phyloP scores from a whole-genome alignment of 2,113 vertebrate genomes.

The Coptodon bakossiorum region DNA sequence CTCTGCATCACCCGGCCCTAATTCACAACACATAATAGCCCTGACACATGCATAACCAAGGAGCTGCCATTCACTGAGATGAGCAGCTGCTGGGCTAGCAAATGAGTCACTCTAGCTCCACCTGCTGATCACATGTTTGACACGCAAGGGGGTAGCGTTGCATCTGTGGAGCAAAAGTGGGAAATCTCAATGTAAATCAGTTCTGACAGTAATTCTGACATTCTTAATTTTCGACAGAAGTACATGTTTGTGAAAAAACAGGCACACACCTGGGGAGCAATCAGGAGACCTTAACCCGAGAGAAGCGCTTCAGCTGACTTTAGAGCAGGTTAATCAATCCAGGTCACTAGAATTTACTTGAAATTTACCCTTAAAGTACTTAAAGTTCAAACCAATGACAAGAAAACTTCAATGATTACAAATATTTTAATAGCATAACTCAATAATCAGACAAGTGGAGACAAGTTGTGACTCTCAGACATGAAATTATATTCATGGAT shows the following conservation, averaged over 20 bases:
- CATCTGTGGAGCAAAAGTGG: rapidly evolving
- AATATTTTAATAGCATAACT: not conserved
- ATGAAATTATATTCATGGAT: not conserved
- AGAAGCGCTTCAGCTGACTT: not conserved
- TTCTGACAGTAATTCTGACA: rapidly evolving
- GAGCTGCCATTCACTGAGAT: not conserved
- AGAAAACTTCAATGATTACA: not conserved
- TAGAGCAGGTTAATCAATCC: not conserved
- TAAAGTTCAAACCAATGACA: not conserved
- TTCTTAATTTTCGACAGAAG: not conserved
- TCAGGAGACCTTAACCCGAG: not conserved
- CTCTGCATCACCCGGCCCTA: not conserved
- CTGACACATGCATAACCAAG: not conserved
- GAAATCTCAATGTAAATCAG: not conserved
- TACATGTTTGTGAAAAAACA: not conserved
- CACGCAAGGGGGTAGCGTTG: not conserved
- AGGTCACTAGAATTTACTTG: rapidly evolving
- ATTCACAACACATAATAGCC: not conserved
- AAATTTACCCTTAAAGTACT: not conserved
- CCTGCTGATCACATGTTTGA: not conserved
- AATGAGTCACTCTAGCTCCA: not conserved
- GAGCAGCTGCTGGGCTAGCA: not conserved
- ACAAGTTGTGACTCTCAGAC: not conserved
- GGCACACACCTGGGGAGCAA: not conserved
- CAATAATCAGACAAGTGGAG: not conserved